Evolutionary conservation across 2,113 vertebrate species (phyloP).

Genomic region (Charina bottae): DNA sequence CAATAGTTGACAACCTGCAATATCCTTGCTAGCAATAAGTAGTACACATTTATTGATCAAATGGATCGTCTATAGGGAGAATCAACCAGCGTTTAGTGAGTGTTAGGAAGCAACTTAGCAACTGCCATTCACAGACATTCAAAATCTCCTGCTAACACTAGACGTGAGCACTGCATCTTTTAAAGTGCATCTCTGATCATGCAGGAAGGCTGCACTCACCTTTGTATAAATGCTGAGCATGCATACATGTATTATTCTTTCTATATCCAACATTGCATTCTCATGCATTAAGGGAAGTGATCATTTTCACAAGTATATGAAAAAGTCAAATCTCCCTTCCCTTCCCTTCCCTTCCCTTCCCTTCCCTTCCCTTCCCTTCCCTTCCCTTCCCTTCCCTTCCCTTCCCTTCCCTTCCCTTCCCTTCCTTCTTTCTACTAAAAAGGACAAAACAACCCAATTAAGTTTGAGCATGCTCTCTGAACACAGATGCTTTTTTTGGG

Average conservation of each 20-base stretch:
- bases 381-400: background rate
- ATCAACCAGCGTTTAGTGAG: background rate
- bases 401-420: background rate
- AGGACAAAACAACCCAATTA: no score
- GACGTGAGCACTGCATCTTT: background rate
- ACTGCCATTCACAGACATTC: background rate
- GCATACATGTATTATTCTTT: no score
- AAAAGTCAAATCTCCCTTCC: background rate
- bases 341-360: no score
- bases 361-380: background rate
- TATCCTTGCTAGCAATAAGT: slow-evolving; percentile 12
- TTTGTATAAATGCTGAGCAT: background rate
- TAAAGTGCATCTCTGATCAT: background rate
- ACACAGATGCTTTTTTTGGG: background rate
- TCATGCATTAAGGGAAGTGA: background rate
- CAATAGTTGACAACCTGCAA: slow-evolving; percentile 26
- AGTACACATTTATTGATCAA: slow-evolving; percentile 21
- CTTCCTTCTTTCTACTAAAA: background rate
- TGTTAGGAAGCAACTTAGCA: background rate
- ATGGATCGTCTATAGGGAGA: slow-evolving; percentile 13
- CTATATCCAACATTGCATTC: background rate
- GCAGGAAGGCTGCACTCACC: background rate
- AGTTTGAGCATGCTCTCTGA: background rate
- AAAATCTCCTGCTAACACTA: background rate
- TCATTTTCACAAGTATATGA: background rate